Evolutionary conservation across 2,113 vertebrate genomes (phyloP).

Genomic region (Mionectes macconnelli): DNA sequence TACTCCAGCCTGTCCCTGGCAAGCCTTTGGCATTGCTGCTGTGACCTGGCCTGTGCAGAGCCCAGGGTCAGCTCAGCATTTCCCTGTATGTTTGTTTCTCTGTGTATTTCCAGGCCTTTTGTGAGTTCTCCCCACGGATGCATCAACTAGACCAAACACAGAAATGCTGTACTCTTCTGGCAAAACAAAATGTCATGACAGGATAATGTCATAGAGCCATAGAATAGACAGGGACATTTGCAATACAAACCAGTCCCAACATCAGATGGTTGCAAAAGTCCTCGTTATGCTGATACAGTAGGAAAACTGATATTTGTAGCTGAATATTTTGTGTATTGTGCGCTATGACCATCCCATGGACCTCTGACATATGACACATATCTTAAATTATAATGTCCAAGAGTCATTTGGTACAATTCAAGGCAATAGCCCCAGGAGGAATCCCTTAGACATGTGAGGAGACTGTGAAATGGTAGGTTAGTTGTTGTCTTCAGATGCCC

Average conservation of each 20-base stretch:
- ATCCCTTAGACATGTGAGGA: neutral
- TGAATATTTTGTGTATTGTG: neutral
- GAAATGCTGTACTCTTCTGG: neutral
- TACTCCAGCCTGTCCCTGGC: neutral
- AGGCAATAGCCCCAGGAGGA: neutral
- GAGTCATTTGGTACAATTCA: neutral
- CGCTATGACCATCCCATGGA: neutral
- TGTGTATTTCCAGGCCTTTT: neutral
- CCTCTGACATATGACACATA: neutral
- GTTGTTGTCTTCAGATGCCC: neutral
- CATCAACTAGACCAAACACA: accelerated
- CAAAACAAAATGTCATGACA: neutral
- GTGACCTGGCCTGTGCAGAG: neutral
- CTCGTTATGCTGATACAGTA: neutral
- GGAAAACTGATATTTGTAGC: slow-evolving; percentile 12
- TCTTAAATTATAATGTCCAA: neutral
- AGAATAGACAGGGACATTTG: neutral
- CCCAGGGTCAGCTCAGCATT: accelerated
- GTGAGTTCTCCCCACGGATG: neutral
- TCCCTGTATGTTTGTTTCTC: neutral
- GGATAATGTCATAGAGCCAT: neutral
- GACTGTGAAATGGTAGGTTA: neutral
- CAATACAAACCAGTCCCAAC: neutral
- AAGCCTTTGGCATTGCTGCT: neutral
- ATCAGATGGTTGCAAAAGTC: neutral